Evolutionary conservation across 2,113 vertebrate species (phyloP).

Genomic region (Protobothrops mucrosquamatus): DNA sequence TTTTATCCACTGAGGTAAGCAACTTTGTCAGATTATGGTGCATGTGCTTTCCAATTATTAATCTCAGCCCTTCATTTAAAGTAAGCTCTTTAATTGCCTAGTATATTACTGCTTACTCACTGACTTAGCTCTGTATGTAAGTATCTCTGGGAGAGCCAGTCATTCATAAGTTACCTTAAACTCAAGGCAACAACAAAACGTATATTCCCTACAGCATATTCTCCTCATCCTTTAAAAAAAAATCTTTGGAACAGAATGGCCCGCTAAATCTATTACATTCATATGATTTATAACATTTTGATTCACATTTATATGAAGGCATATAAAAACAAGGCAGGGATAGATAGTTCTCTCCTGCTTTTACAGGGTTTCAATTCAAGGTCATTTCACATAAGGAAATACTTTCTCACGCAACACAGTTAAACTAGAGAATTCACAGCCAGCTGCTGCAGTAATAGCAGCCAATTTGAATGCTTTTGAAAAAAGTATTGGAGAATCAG

Average conservation of each 20-base stretch:
- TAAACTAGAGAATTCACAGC: background rate
- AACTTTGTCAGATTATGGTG: background rate
- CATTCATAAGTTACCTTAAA: background rate
- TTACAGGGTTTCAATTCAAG: background rate
- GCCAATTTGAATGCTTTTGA: background rate
- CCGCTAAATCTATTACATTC: background rate
- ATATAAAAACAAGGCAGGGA: background rate
- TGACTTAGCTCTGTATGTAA: background rate
- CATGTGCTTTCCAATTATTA: background rate
- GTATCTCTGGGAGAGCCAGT: background rate
- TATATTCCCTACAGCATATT: background rate
- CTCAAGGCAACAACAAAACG: background rate
- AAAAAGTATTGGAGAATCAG: background rate
- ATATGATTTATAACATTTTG: background rate
- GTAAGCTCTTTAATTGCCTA: background rate
- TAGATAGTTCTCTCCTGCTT: background rate
- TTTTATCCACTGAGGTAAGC: background rate
- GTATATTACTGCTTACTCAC: background rate
- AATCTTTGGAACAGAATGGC: background rate
- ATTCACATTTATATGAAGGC: background rate
- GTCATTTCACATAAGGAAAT: background rate
- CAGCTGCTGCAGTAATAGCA: background rate
- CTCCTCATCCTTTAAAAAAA: background rate
- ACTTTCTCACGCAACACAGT: background rate
- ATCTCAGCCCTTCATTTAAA: background rate